phyloP scores from a whole-genome alignment of 1,140 invertebrate species.

The Oppia nitens region DNA sequence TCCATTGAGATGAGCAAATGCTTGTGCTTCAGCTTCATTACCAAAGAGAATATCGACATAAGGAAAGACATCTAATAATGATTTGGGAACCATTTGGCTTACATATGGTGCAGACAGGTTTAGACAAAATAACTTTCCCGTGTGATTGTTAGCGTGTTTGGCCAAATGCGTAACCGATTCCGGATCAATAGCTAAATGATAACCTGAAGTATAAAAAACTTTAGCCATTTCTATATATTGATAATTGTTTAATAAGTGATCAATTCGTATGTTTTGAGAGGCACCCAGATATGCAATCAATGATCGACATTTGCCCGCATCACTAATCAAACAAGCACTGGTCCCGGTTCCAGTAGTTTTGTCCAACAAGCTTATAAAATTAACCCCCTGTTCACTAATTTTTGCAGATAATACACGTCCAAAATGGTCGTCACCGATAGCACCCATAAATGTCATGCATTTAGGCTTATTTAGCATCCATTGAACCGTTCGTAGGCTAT shows the following conservation, averaged over 20 bases:
- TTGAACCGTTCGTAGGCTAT: slow-evolving; percentile 14
- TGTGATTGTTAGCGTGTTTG: not conserved
- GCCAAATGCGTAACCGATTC: not conserved
- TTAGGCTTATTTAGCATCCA: slow-evolving; percentile 13
- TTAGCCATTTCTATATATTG: not conserved
- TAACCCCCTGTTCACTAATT: slow-evolving; percentile 66
- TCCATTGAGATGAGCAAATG: slow-evolving; percentile 13
- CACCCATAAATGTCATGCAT: slow-evolving; percentile 59
- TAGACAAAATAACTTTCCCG: slow-evolving; percentile 1
- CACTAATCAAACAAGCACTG: slow-evolving; percentile 66
- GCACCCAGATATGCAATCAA: slow-evolving; percentile 87
- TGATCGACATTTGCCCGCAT: slow-evolving; percentile 54
- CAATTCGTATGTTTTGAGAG: slow-evolving; percentile 73
- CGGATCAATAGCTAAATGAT: not conserved
- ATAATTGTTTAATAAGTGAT: slow-evolving; percentile 44
- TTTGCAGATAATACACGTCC: too few relatives aligned
- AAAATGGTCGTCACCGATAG: slow-evolving; percentile 78
- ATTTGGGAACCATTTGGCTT: slow-evolving; percentile 68
- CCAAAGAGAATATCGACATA: slow-evolving; percentile 93
- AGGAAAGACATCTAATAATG: slow-evolving; percentile 59
- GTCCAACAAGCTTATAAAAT: slow-evolving; percentile 64
- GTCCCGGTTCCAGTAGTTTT: slow-evolving; percentile 60
- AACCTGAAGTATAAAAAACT: slow-evolving; percentile 11
- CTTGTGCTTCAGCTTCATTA: slow-evolving; percentile 52
- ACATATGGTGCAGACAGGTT: slow-evolving; percentile 82